These are phyloP conservation scores for Rhinoraja longicauda DNA, from an alignment of 2,797 vertebrate species.

Conservation along the genomic window DNA sequence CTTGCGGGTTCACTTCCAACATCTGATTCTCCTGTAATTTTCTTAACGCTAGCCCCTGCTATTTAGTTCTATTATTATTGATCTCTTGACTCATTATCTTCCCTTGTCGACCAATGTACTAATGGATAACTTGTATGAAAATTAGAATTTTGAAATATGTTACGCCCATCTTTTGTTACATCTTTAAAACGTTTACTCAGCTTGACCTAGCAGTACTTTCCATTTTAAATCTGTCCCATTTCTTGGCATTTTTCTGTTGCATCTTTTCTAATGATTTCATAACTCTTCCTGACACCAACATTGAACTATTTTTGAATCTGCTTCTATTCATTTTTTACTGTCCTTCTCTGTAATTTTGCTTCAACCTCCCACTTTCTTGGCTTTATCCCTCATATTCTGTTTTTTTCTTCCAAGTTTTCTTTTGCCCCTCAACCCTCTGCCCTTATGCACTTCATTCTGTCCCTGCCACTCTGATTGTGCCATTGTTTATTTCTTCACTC, in stretches of 20 bases:
- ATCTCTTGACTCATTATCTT: background rate
- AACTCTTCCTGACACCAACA: background rate
- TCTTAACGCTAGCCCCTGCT: background rate
- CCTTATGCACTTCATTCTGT: too few species aligned
- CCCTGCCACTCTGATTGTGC: too few species aligned
- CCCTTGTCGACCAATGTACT: background rate
- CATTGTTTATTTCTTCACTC: too few species aligned
- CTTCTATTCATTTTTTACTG: too few species aligned
- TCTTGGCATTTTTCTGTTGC: background rate
- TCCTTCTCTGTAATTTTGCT: too few species aligned
- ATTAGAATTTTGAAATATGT: background rate
- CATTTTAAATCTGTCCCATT: background rate
- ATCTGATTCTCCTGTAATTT: background rate
- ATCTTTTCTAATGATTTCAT: background rate
- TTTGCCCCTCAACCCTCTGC: too few species aligned
- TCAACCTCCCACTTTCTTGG: too few species aligned
- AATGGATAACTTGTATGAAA: background rate
- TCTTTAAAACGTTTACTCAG: background rate
- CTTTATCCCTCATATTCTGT: too few species aligned
- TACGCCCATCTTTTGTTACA: background rate
- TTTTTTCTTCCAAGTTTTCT: too few species aligned
- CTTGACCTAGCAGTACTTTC: background rate
- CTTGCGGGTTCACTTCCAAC: background rate
- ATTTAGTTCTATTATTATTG: background rate
- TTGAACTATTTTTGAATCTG: background rate